phyloP scores from a whole-genome alignment of 2,797 vertebrate species.

The Anolis apletophallus region DNA sequence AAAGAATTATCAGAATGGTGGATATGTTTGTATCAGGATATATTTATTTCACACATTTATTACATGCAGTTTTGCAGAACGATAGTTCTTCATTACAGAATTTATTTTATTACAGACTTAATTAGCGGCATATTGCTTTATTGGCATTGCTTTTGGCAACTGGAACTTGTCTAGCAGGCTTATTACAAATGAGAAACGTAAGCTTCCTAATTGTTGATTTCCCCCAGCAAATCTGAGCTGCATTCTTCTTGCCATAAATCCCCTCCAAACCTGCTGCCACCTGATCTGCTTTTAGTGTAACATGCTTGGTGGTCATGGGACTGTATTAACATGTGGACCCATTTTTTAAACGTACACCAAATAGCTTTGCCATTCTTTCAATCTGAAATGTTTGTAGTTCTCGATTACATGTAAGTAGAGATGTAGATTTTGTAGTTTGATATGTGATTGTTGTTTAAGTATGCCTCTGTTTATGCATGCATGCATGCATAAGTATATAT shows the following conservation, averaged over 20 bases:
- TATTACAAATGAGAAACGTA: not conserved
- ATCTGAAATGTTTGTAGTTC: not conserved
- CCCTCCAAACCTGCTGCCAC: not conserved
- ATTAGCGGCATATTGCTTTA: not conserved
- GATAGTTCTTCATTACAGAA: not conserved
- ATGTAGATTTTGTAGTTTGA: no score
- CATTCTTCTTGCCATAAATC: not conserved
- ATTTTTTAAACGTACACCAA: not conserved
- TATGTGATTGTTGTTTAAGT: no score
- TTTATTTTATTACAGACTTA: not conserved
- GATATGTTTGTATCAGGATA: not conserved
- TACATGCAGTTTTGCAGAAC: slow-evolving; percentile 4
- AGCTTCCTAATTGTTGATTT: not conserved
- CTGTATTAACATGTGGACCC: not conserved
- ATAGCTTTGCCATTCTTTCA: not conserved
- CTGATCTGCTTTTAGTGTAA: not conserved
- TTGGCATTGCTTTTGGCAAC: not conserved
- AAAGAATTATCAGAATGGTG: not conserved
- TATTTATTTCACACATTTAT: not conserved
- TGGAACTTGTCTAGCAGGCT: not conserved
- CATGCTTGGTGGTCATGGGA: not conserved
- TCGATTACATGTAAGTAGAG: no score
- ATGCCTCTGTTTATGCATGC: no score
- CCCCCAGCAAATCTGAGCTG: not conserved
- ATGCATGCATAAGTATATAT: no score